Evolutionary conservation across 2,113 vertebrate species (phyloP), one percentile per base, ranked within the genome.

Genomic region (Takifugu flavidus): DNA sequence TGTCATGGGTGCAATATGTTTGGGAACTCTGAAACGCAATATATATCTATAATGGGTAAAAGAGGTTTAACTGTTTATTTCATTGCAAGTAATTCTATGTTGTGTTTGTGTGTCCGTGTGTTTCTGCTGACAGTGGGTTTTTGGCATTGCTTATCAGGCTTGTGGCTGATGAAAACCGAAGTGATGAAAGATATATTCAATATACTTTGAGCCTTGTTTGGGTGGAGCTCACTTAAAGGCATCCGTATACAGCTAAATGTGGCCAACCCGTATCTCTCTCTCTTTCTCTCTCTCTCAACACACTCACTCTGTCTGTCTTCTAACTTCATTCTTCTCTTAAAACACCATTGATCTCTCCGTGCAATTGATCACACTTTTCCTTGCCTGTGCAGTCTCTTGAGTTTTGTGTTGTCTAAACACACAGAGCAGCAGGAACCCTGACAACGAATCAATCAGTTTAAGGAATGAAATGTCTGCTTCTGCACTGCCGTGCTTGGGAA

Each of bases 381-480:
- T 45, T 10, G 7, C 39, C 31, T 56, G 60, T 65, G 45, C 65
- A 59, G 69, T 77, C 76, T 79, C 73, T 55, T 39, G 61, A 66
- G 71, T 29, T 65, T 43, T 31, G 52, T 77, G 74, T 77, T 77
- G 74, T 83, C 72, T 64, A 77, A 85, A 77, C 78, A 65, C 74
- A 70, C 62, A 49, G 54, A 65, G 60, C 75, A 70, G 78, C 65
- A 59, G 64, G 69, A 82, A 70, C 52, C 67, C 70, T 74, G 67
- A 82, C 79, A 69, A 62, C 49, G 46, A 78, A 79, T 86, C 82
- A 76, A 59, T 85, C 74, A 72, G 56, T 76, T 77, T 78, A 79
- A 80, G 67, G 71, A 83, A 81, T 78, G 66, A 74, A 78, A 56
- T 75, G 57, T 65, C 65, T 45, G 10, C 59, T 27, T 73, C 67